Evolutionary conservation across 1,140 invertebrate species (phyloP).

Genomic region (Drosophila navojoa): DNA sequence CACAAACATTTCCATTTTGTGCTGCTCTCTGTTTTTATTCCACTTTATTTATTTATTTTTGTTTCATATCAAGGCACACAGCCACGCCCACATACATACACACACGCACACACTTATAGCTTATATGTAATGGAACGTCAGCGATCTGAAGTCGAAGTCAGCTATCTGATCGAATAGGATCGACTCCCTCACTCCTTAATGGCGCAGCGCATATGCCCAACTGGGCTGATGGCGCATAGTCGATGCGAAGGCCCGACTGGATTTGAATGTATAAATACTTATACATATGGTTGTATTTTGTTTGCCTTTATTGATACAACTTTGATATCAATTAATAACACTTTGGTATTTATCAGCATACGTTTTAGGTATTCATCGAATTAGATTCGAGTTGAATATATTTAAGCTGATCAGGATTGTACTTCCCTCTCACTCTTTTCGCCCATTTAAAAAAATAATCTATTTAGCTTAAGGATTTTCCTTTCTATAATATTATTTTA

Average conservation of each 20-base stretch:
- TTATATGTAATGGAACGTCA: neutral
- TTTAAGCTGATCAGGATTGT: no score
- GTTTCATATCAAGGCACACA: constrained; percentile 34
- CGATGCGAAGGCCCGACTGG: constrained; percentile 30
- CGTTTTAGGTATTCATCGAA: no score
- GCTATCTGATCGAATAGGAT: constrained; percentile 20
- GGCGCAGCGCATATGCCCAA: constrained; percentile 14
- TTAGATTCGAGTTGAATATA: no score
- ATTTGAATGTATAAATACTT: no score
- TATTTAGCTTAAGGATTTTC: no score
- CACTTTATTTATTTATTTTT: constrained; percentile 58
- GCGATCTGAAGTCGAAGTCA: constrained; percentile 28
- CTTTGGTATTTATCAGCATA: no score
- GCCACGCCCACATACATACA: neutral
- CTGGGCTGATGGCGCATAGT: constrained; percentile 39
- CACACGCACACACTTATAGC: neutral
- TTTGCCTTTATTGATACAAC: no score
- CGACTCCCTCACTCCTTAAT: neutral
- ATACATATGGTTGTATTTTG: no score
- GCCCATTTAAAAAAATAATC: no score
- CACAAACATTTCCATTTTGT: constrained; percentile 48
- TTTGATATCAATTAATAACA: no score
- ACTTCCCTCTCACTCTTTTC: no score
- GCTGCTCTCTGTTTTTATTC: neutral
- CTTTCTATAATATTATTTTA: no score